Evolutionary conservation across 2,888 invertebrate genomes (phyloP), one percentile per base, ranked within the genome.

Genomic region (Lymantria monacha): DNA sequence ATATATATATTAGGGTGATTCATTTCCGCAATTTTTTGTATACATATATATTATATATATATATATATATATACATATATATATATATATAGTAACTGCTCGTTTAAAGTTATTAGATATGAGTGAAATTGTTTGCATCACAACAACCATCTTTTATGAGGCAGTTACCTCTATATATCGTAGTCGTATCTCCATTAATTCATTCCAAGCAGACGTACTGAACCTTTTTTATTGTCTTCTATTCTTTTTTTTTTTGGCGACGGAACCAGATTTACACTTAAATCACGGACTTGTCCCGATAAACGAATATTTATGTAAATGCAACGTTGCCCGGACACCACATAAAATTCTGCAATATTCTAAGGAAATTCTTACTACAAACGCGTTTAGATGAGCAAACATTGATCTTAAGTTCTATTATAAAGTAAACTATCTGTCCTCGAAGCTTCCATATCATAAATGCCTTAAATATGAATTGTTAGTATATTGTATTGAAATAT

Each of bases 261-360:
- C 60, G 62, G 68, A 69, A 72, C 74, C 67, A 76, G 74, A 76
- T 81, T 79, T 76, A 72, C 72, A 70, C 77, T 77, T 74, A 78
- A 79, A 79, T 79, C 79, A 72, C 74, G 68, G 74, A 74, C 70
- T 74, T 74, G 76, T 76, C 67, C 70, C 76, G 75, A 82, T 84
- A 84, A 84, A 83, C 83, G 83, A 83, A 83, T 83, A 81, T 83
- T 81, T 84, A 84, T 84, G 83, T 81, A 82, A 83, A 84, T 83
- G 77, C 76, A 73, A 63, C 74, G 66, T 72, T 74, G 67, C 68
- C 60, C 59, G 56, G 59, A 66, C 66, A 70, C 75, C 74, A 76
- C 74, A 79, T 70, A 72, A 75, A 79, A 75, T 70, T 66, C 69
- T 69, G 62, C 65, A 68, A 65, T 69, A 76, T 80, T 78, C 70